Base-by-base conservation (phyloP, 1,140 invertebrate genomes). In the Tetraneura akinire region DNA sequence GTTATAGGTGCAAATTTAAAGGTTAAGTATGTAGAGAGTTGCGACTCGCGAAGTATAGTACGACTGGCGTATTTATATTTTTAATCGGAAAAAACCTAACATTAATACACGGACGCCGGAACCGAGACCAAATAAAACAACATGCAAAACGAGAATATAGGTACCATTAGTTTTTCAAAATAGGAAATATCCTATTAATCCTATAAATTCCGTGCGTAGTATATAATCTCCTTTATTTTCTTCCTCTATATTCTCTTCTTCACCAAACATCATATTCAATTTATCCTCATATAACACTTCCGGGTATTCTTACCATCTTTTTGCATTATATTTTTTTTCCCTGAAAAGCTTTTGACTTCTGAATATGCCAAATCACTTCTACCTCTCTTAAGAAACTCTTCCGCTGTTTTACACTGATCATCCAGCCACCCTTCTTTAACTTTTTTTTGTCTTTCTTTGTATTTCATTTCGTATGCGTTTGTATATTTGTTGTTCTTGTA, bases 311-410 rank as follows among this genome's bases (percentile, higher is more conserved):
- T 70, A 49, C 66, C 42, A 70, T 70, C n/a, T 45, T 70, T 76
- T 81, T 81, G 53, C 82, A 26, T 60, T 55, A 81, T 81, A 74
- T 78, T 74, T 80, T 23, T 37, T 70, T 82, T 80, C n/a, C 55
- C 80, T 57, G 21, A 66, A 64, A 55, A 55, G 53, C 21, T 21
- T 55, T 55, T 55, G 10, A 10, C 23, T 71, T 62, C 55, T 55
- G 21, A 55, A 23, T 78, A 42, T n/a, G n/a, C n/a, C n/a, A n/a
- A n/a, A n/a, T n/a, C n/a, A n/a, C n/a, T n/a, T n/a, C n/a, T n/a
- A n/a, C 64, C 29, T 64, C 9, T 64, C 32, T 32, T 64, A 6
- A 37, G 10, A n/a, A 81, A 51, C 3, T 80, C 9, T 73, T 82
- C 81, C 32, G 68, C 64, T 64, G 57, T 26, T 11, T 81, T 45